phyloP scores from a whole-genome alignment of 2,113 vertebrate species.

The Pseudopodoces humilis region DNA sequence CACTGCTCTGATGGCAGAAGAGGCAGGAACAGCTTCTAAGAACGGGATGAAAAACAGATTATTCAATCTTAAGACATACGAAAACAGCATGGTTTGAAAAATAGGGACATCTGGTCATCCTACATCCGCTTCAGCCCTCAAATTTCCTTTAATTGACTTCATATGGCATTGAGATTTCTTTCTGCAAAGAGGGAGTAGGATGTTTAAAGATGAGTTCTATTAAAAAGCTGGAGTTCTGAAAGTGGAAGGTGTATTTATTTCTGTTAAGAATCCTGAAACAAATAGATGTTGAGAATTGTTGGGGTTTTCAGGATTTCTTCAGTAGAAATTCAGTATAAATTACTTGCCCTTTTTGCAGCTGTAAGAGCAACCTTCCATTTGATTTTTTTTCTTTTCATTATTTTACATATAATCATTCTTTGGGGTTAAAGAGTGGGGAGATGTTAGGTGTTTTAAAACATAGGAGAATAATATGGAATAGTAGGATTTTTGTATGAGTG shows the following conservation, averaged over 20 bases:
- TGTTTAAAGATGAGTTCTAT: constrained; percentile 10
- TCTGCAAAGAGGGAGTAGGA: neutral
- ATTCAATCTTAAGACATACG: constrained; percentile 38
- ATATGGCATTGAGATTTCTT: constrained; percentile 45
- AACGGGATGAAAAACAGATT: constrained; percentile 60
- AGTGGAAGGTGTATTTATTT: neutral
- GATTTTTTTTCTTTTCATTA: neutral
- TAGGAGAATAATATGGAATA: neutral
- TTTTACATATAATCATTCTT: neutral
- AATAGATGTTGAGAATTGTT: neutral
- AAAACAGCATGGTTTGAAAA: constrained; percentile 58
- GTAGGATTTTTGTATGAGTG: neutral
- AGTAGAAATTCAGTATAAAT: neutral
- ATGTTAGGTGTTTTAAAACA: neutral
- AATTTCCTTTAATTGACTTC: constrained; percentile 67
- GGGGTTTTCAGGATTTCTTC: neutral
- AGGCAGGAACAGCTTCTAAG: constrained; percentile 32
- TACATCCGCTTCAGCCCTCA: constrained; percentile 48
- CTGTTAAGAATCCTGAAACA: neutral
- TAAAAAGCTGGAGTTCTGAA: constrained; percentile 16
- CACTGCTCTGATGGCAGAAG: constrained; percentile 1
- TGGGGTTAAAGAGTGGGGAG: neutral
- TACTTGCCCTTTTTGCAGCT: neutral
- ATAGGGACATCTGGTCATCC: constrained; percentile 66
- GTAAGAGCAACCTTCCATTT: neutral